Evolutionary conservation across 2,113 vertebrate species (phyloP), one percentile per base, ranked within the genome.

Genomic region (Collichthys lucidus): DNA sequence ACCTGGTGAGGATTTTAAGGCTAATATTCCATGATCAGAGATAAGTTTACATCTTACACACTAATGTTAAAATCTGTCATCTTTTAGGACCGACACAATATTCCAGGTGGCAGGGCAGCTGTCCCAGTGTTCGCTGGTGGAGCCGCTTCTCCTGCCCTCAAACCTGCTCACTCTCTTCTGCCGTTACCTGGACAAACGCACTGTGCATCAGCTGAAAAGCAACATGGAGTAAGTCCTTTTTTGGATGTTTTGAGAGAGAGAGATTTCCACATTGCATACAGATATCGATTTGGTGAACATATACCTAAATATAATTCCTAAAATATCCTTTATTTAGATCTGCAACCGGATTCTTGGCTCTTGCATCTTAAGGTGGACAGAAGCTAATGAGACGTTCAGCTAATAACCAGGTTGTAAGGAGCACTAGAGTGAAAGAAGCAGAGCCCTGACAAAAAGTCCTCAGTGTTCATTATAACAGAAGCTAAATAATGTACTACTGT

Each of bases 121-220:
- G 17, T 96, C 97, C 0, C 96, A 94, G 62, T 92, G 95, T 47
- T 96, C 80, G 0, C 90, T 98, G 86, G 97, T 97, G 56, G 98
- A 99, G 88, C 98, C 98, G 0, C 93, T 99, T 2, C 91, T 95
- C 66, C 88, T 98, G 53, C 97, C 98, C 20, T 97, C 96, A 61
- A 99, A 99, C 91, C 95, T 99, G 26, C 95, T 98, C 46, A 95
- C 96, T 0, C 95, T 98, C 55, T 99, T 99, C 92, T 99, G 97
- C 81, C 96, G 96, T 42, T 98, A 99, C 62, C 92, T 99, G 92
- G 97, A 98, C 92, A 99, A 97, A 84, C 96, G 96, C 42, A 96
- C 96, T 0, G 82, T 98, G 65, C 94, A 96, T 86, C 96, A 97
- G 82, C 94, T 98, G 49, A 97, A 97, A 90, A 95, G 93, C 91